A percentile compares a stretch with the other conserved stretches of the same genome.
Conservation (phyloP, 2,797 vertebrate species). For the Xiphophorus birchmanni region DNA sequence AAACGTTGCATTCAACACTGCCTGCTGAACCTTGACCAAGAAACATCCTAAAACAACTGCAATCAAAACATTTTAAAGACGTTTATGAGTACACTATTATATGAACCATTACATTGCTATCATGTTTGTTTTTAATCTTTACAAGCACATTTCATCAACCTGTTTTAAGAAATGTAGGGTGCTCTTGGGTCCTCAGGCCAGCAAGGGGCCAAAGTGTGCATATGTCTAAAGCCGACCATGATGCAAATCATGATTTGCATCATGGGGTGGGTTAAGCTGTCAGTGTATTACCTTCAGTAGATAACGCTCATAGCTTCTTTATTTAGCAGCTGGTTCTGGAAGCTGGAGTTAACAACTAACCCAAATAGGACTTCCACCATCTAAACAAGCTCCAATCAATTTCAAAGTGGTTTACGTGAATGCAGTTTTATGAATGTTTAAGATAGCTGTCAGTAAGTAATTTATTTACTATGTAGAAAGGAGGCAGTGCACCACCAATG, state of each 20-base stretch:
- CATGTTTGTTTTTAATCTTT: neutral
- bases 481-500: neutral
- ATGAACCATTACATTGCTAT: neutral
- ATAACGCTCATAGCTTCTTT: neutral
- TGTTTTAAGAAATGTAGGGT: neutral
- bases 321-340: neutral
- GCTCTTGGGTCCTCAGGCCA: neutral
- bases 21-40: neutral
- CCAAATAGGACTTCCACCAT: neutral
- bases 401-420: neutral
- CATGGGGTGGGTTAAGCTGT: constrained; percentile 1
- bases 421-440: neutral
- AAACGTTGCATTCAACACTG: neutral
- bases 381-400: neutral
- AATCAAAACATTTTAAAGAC: neutral
- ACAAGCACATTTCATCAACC: neutral
- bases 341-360: neutral
- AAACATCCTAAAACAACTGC: neutral
- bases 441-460: neutral
- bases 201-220: neutral
- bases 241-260: too few species aligned
- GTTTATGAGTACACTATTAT: neutral
- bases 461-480: neutral
- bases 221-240: constrained; percentile 1
- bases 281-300: neutral